Base-by-base conservation (phyloP, 2,113 vertebrate species). In the Eulacestoma nigropectus region DNA sequence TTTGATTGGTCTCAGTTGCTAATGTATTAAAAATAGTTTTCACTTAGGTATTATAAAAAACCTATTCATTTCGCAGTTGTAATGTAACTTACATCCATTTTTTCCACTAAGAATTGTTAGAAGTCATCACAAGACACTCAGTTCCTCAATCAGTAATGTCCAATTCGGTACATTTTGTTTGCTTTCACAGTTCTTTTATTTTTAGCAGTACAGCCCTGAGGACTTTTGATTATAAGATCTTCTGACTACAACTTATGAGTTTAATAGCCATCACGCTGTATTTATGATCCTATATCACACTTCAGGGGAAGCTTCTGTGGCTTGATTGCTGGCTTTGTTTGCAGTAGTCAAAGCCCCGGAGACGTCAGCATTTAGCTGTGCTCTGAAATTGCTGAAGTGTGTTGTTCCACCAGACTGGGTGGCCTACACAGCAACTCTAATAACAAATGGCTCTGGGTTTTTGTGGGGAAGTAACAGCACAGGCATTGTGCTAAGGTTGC, bases 351-450 rank as follows among this genome's bases (percentile, higher is more conserved):
- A 81, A 96, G 91, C 96, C 95, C 97, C 47, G 32, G 95, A 96
- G 96, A 93, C 37, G 73, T 94, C 96, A 96, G 93, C 95, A 84
- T 96, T 98, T 97, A 97, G 95, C 96, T 95, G 94, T 96, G 96
- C 92, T 97, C 94, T 67, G 94, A 97, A 97, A 97, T 76, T 96
- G 96, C 97, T 96, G 92, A 97, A 97, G 95, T 95, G 89, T 93
- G 77, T 81, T 65, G 73, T 97, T 98, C 96, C 84, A 94, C 92
- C 79, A 95, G 96, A 87, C 89, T 96, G 96, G 93, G 92, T 96
- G 96, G 94, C 94, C 96, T 83, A 63, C 86, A 63, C 91, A 95
- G 96, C 93, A 97, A 75, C 95, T 93, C 92, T 57, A 50, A 80
- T 96, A 96, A 97, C 96, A 97, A 96, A 97, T 93, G 91, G 95